Percentiles rank a stretch among this genome's conserved stretches.
Evolutionary conservation across 1,140 invertebrate species (phyloP).

Genomic region (Drosophila pallidifrons): DNA sequence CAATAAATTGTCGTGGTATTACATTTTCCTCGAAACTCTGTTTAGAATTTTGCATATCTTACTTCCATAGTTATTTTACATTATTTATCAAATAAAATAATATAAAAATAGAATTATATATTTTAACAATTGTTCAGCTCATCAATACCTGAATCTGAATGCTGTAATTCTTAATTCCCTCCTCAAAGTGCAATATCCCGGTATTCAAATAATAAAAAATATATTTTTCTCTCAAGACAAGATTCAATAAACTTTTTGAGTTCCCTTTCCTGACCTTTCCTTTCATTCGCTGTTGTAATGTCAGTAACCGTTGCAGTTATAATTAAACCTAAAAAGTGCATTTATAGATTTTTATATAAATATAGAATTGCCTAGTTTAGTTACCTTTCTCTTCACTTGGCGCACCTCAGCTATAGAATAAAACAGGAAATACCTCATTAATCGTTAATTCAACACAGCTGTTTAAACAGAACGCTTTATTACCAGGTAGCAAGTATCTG

Average conservation of each 20-base stretch:
- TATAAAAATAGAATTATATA: too few relatives aligned
- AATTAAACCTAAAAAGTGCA: neutral
- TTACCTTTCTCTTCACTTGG: neutral
- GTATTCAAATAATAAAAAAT: neutral
- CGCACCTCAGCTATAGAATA: neutral
- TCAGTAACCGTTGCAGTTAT: neutral
- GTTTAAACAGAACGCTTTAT: slow-evolving; percentile 18
- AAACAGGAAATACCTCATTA: neutral
- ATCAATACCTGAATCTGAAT: too few relatives aligned
- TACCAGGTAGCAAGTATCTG: neutral
- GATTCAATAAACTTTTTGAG: too few relatives aligned
- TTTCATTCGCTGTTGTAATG: neutral
- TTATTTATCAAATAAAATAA: too few relatives aligned
- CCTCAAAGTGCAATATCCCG: too few relatives aligned
- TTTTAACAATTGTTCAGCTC: too few relatives aligned
- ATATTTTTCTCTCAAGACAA: neutral
- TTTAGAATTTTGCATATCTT: too few relatives aligned
- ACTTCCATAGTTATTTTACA: too few relatives aligned
- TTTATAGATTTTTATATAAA: neutral
- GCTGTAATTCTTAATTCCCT: too few relatives aligned
- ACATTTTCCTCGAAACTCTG: too few relatives aligned
- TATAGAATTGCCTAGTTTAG: neutral
- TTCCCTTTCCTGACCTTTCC: neutral
- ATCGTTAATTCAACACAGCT: slow-evolving; percentile 19
- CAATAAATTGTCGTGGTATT: too few relatives aligned